Percentiles rank a stretch among this genome's conserved stretches.
Evolutionary conservation across 2,888 invertebrate species (phyloP).

Genomic region (Hyposoter didymator): DNA sequence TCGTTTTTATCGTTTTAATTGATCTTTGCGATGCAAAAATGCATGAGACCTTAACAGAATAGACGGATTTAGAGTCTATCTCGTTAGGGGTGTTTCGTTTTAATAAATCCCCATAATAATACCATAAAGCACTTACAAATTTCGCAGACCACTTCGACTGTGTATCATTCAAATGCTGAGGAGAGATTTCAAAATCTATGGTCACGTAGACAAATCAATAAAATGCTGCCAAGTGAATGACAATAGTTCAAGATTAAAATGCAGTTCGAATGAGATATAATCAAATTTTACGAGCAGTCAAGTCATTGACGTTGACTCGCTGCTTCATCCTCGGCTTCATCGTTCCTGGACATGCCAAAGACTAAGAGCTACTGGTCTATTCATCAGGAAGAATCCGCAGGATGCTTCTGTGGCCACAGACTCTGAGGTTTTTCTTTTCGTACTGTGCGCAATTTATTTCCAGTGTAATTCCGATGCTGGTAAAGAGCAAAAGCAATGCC

Average conservation of each 20-base stretch:
- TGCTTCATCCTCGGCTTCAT: not conserved
- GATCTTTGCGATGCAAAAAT: not conserved
- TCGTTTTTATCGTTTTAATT: not conserved
- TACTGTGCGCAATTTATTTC: constrained; percentile 38
- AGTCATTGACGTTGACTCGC: not conserved
- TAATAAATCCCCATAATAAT: not conserved
- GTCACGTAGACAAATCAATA: too few relatives aligned
- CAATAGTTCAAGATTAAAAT: not conserved
- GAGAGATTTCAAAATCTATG: not conserved
- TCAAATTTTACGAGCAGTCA: not conserved
- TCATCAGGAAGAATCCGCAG: constrained; percentile 7
- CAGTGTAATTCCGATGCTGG: constrained; percentile 50
- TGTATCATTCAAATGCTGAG: not conserved
- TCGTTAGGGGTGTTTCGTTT: not conserved
- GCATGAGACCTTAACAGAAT: not conserved
- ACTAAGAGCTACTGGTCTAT: not conserved
- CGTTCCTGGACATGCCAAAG: not conserved
- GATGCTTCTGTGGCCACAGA: constrained; percentile 25
- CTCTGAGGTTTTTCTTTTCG: constrained; percentile 39
- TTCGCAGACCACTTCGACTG: not conserved
- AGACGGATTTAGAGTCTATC: not conserved
- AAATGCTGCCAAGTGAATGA: not conserved
- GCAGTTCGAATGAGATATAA: not conserved
- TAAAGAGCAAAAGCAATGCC: constrained; percentile 21
- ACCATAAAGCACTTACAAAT: not conserved